phyloP scores from a whole-genome alignment of 2,113 vertebrate genomes.

The Psephotus haematonotus region DNA sequence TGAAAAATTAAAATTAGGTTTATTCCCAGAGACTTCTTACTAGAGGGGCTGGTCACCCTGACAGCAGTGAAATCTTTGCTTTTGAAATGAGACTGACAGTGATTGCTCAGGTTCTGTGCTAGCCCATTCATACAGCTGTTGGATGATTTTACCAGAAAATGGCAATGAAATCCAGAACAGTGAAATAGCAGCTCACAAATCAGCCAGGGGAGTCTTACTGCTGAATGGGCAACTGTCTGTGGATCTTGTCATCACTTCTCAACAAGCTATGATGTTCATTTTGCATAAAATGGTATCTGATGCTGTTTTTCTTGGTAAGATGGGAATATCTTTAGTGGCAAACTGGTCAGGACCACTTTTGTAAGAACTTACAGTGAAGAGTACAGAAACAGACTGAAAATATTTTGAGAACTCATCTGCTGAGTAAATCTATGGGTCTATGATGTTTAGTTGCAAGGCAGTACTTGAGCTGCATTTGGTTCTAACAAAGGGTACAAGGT shows the following conservation, averaged over 20 bases:
- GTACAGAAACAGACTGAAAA: background rate
- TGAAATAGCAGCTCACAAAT: background rate
- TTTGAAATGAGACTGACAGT: background rate
- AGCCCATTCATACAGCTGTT: background rate
- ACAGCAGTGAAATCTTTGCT: background rate
- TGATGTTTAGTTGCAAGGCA: background rate
- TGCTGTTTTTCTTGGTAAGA: background rate
- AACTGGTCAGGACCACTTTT: background rate
- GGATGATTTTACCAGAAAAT: background rate
- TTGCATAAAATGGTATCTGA: background rate
- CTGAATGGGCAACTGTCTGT: background rate
- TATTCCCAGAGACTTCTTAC: background rate
- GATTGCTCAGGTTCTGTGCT: background rate
- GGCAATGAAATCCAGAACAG: background rate
- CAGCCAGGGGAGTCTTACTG: background rate
- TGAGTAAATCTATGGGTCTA: background rate
- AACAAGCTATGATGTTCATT: background rate
- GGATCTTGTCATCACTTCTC: background rate
- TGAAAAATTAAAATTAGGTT: background rate
- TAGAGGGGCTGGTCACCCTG: background rate
- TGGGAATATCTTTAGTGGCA: background rate
- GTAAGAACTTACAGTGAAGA: background rate
- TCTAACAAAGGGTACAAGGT: background rate
- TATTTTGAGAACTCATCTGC: background rate
- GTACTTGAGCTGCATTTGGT: background rate